Evolutionary conservation across 2,113 vertebrate species (phyloP).

Genomic region (Terrapene triunguis): DNA sequence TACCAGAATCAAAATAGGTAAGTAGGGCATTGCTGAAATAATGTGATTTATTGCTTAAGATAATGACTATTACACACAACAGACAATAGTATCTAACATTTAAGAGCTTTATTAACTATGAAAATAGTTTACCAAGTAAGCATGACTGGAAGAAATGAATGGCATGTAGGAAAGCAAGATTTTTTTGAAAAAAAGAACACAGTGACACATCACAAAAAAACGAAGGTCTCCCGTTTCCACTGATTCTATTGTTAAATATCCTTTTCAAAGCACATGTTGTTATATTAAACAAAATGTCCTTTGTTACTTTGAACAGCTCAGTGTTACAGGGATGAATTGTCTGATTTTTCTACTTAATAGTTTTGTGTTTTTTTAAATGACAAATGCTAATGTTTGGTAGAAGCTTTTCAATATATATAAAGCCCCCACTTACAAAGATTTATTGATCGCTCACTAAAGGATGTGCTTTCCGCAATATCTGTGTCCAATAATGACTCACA

Average conservation of each 20-base stretch:
- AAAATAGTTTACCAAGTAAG: background rate
- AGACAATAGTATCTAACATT: background rate
- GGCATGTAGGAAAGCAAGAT: background rate
- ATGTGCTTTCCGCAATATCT: slow-evolving; percentile 15
- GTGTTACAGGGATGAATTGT: background rate
- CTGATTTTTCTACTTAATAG: slow-evolving; percentile 40
- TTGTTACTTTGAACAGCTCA: background rate
- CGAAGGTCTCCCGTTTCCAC: background rate
- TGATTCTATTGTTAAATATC: background rate
- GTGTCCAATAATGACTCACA: background rate
- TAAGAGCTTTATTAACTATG: background rate
- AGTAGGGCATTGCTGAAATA: background rate
- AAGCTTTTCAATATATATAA: background rate
- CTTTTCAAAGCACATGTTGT: background rate
- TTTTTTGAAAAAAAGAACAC: background rate
- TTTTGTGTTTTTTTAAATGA: background rate
- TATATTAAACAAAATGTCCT: background rate
- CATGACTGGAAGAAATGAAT: background rate
- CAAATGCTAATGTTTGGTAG: background rate
- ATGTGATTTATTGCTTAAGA: background rate
- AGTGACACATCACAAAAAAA: background rate
- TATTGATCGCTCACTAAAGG: slow-evolving; percentile 9
- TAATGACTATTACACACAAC: background rate
- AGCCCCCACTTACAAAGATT: background rate
- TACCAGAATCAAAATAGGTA: background rate